Base-by-base conservation (phyloP, 64 coral and sea anemone species). In the Stichodactyla helianthus region DNA sequence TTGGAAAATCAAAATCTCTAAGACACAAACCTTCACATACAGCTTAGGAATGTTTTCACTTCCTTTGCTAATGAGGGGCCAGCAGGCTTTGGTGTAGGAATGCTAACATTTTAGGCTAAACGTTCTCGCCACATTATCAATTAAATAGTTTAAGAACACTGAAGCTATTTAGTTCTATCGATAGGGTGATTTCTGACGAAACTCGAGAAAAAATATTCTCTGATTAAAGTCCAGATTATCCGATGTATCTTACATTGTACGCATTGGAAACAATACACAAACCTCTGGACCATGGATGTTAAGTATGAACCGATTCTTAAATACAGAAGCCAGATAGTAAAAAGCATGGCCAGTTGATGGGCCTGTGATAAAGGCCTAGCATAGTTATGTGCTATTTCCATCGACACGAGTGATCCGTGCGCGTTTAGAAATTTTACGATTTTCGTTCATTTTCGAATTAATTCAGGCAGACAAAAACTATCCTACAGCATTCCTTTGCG, bases 141-240 rank as follows among this genome's bases (percentile, higher is more conserved):
- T 81, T 81, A 52, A 81, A 52, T 81, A 81, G 78, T 81, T 81
- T n/a, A 74, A 74, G 68, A 74, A 74, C 68, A 74, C 68, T 74
- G 68, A 23, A 74, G 68, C 68, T 74, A 74, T 74, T 74, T 74
- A 74, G 68, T 74, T 4, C 68, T 74, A 74, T 74, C 63, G 63
- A 20, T 22, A 7, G 68, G 68, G 68, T 74, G 68, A 35, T 74
- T 31, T 74, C 68, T 74, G 68, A 74, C 23, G 68, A 31, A 74
- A 12, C 68, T 74, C 25, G 68, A 74, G 68, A 74, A 74, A 74
- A 74, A 26, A 68, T 74, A 74, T 74, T 74, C 68, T 27, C 65
- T 25, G 68, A 74, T 74, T 74, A 0, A 74, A 74, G 23, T 74
- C 68, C 68, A 74, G 68, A 74, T 74, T 74, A 74, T 74, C 27